These are phyloP conservation scores for Tinea trinotella DNA, from an alignment of 2,888 invertebrate genomes.

Conservation along the genomic window DNA sequence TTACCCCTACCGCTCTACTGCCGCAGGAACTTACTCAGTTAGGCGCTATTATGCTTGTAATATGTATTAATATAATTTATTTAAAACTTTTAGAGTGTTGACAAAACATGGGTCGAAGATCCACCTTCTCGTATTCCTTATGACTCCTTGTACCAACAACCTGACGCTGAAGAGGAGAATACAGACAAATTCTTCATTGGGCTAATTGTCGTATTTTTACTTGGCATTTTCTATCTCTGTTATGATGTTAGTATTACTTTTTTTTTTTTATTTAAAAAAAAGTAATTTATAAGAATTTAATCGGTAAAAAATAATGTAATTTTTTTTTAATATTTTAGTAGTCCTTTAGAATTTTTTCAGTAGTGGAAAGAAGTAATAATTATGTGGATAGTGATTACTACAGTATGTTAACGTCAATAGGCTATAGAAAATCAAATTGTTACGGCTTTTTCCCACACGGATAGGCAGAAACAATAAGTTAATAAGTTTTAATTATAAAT, in stretches of 20 bases:
- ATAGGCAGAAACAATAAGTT: too few relatives aligned
- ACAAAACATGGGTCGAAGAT: conserved; percentile 88
- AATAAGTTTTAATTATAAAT: too few relatives aligned
- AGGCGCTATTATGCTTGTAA: not conserved
- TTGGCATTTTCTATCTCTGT: conserved; percentile 71
- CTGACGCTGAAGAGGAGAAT: conserved; percentile 84
- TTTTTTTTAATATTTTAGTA: too few relatives aligned
- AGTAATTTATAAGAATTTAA: too few relatives aligned
- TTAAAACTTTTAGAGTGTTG: conserved; percentile 78
- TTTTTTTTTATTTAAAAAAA: not conserved
- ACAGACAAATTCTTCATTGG: conserved; percentile 86
- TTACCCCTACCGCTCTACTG: not conserved
- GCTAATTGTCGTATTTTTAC: conserved; percentile 80
- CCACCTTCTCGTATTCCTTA: conserved; percentile 84
- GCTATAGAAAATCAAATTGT: too few relatives aligned
- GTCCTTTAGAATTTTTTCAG: too few relatives aligned
- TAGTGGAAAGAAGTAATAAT: too few relatives aligned
- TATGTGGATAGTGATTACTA: too few relatives aligned
- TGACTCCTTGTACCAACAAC: conserved; percentile 80
- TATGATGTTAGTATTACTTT: conserved; percentile 73
- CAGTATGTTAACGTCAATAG: not conserved
- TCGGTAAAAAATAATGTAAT: too few relatives aligned
- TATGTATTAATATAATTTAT: not conserved
- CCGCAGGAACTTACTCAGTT: not conserved
- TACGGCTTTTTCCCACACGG: too few relatives aligned